These are phyloP conservation scores for Neogobius melanostomus DNA, from an alignment of 2,113 vertebrate species.

Conservation along the genomic window DNA sequence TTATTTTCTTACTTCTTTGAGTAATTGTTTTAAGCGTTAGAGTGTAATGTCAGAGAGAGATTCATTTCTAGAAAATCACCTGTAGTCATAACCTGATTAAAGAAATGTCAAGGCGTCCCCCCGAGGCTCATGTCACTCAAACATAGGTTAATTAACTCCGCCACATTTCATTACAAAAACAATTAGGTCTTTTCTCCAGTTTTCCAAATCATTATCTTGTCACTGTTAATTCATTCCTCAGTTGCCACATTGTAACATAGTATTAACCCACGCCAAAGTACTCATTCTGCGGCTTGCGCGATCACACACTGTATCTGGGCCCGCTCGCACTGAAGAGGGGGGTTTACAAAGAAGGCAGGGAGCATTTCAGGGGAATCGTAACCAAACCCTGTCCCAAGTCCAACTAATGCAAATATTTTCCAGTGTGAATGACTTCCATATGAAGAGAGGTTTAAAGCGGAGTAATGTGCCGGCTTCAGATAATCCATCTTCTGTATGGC, in stretches of 20 bases:
- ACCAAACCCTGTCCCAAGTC: neutral
- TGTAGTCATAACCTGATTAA: too few relatives aligned
- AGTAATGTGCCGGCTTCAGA: neutral
- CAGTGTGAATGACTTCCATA: conserved; percentile 13
- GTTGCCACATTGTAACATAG: neutral
- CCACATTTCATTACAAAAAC: neutral
- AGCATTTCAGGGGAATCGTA: conserved; percentile 11
- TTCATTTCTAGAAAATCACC: too few relatives aligned
- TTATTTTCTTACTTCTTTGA: too few relatives aligned
- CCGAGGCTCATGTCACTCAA: neutral
- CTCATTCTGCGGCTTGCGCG: neutral
- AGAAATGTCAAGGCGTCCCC: neutral
- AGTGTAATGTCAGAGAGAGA: too few relatives aligned
- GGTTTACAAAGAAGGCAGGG: neutral
- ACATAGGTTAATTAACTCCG: neutral
- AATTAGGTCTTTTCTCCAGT: neutral
- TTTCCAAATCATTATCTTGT: neutral
- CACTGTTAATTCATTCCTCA: neutral
- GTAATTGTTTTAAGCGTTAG: too few relatives aligned
- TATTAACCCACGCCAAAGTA: neutral
- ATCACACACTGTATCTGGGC: neutral
- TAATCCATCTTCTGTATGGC: conserved; percentile 41
- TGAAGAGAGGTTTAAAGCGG: conserved; percentile 24
- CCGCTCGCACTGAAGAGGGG: neutral
- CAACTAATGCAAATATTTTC: conserved; percentile 19